Evolutionary conservation across 1,140 invertebrate species (phyloP).

Genomic region (Mizuhopecten yessoensis): DNA sequence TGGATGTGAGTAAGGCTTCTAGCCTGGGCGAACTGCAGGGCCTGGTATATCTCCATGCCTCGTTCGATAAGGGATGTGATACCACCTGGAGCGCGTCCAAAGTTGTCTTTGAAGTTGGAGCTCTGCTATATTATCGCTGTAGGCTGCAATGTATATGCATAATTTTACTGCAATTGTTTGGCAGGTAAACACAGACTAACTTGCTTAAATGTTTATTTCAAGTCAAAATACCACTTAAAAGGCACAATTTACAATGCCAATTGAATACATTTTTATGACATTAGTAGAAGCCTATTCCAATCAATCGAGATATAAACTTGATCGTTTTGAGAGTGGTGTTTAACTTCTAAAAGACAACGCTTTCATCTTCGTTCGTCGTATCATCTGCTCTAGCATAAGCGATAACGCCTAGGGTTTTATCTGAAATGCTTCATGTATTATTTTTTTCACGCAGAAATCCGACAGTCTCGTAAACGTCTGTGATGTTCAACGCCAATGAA

Average conservation of each 20-base stretch:
- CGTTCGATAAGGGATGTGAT: background rate
- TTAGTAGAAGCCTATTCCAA: constrained; percentile 27
- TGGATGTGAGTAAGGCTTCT: background rate
- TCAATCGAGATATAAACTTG: constrained; percentile 34
- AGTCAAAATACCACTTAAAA: constrained; percentile 35
- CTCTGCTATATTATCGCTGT: constrained; percentile 24
- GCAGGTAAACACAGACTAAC: constrained; percentile 37
- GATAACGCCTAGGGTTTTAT: constrained; percentile 38
- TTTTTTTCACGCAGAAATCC: constrained; percentile 31
- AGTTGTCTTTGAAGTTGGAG: constrained; percentile 17
- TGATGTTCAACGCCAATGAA: constrained; percentile 1
- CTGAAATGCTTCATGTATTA: background rate
- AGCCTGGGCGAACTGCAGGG: background rate
- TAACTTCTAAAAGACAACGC: constrained; percentile 34
- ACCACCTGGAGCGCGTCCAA: constrained; percentile 30
- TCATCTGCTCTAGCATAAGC: background rate
- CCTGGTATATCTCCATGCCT: background rate
- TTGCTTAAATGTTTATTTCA: constrained; percentile 40
- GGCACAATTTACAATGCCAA: constrained; percentile 38
- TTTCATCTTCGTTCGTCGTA: constrained; percentile 33
- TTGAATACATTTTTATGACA: constrained; percentile 35
- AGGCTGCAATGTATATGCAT: constrained; percentile 37
- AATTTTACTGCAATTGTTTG: constrained; percentile 39
- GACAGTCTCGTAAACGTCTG: constrained; percentile 24
- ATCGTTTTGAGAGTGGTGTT: background rate